A percentile compares a stretch with the other conserved stretches of the same genome.
These are phyloP conservation scores for Beris morrisii DNA, from an alignment of 2,888 invertebrate species.

Conservation along the genomic window DNA sequence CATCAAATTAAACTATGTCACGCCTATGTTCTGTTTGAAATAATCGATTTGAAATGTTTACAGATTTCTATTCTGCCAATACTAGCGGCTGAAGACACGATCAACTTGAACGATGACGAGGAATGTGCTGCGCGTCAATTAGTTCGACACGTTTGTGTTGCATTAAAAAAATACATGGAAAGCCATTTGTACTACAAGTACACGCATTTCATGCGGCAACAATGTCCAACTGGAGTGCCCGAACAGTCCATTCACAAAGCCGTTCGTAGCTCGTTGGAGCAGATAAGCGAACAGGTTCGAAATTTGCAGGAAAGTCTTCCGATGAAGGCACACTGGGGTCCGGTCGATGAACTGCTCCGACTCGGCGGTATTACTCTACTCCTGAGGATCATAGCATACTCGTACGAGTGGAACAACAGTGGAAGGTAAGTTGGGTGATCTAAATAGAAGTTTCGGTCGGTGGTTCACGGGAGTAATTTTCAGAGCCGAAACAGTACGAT, in stretches of 20 bases:
- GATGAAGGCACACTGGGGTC: slow-evolving; percentile 79
- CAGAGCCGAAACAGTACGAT: slow-evolving; percentile 78
- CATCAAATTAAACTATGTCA: slow-evolving; percentile 1
- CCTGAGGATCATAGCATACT: slow-evolving; percentile 82
- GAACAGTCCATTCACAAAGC: slow-evolving; percentile 60
- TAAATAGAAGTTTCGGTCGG: too few relatives aligned
- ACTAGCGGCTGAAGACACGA: slow-evolving; percentile 64
- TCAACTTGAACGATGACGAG: slow-evolving; percentile 76
- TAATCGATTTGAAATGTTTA: slow-evolving; percentile 1
- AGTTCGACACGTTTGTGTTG: slow-evolving; percentile 86
- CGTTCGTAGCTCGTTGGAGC: slow-evolving; percentile 71
- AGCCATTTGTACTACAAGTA: slow-evolving; percentile 82
- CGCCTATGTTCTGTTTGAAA: too few relatives aligned
- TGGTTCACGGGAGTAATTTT: slow-evolving; percentile 40
- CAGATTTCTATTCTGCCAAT: slow-evolving; percentile 86
- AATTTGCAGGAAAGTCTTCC: slow-evolving; percentile 75
- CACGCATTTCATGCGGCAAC: slow-evolving; percentile 67
- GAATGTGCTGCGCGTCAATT: slow-evolving; percentile 88
- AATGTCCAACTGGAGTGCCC: slow-evolving; percentile 55
- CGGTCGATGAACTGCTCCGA: slow-evolving; percentile 83
- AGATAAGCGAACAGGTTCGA: slow-evolving; percentile 84
- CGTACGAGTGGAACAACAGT: slow-evolving; percentile 90
- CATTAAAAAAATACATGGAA: slow-evolving; percentile 87
- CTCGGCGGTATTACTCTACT: slow-evolving; percentile 81
- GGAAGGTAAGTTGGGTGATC: slow-evolving; percentile 61